Base-by-base conservation (phyloP, 2,888 invertebrate species). In the Sphaerophoria rueppellii region DNA sequence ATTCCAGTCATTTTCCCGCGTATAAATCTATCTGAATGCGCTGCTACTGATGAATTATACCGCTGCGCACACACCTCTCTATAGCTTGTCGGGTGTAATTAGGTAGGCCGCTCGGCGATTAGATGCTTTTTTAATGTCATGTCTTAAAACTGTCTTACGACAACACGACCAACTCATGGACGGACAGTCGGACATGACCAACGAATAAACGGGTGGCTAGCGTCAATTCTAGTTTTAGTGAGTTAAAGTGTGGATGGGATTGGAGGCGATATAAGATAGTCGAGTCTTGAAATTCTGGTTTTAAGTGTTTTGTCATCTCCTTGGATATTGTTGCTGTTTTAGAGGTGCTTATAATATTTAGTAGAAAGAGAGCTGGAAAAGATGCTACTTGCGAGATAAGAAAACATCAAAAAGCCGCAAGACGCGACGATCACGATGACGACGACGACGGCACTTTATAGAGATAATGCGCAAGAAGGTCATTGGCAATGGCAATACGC, bases 21-120 rank as follows among this genome's bases (percentile, higher is more conserved):
- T 78, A 82, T 81, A 85, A 85, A 85, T 85, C 85, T 70, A 73
- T 81, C 76, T 54, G 58, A 60, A 61, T 67, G 67, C 43, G 35
- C 43, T 65, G 83, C 85, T 85, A 85, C 85, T 73, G 85, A 85
- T 85, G 85, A 77, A 77, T 85, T 85, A 81, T 77, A 63, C 61
- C 50, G 46, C 74, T 58, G 9, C 9, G 7, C 9, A 46, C 67
- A 60, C 24, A 43, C 67, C 24, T 46, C 52, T 63, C 48, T 57
- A 14, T 16, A 11, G n/a, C 67, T 11, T 75, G 37, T 40, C 46
- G 60, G 75, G 81, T 81, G 85, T 85, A 85, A 85, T 85, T 85
- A 85, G 85, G 85, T 85, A 85, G 85, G 81, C 85, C 76, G 70
- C 85, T 57, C 63, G 54, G 85, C 85, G 76, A 85, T 85, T 85